These are phyloP conservation scores for Portunus trituberculatus DNA, from an alignment of 1,140 invertebrate genomes.

Conservation along the genomic window DNA sequence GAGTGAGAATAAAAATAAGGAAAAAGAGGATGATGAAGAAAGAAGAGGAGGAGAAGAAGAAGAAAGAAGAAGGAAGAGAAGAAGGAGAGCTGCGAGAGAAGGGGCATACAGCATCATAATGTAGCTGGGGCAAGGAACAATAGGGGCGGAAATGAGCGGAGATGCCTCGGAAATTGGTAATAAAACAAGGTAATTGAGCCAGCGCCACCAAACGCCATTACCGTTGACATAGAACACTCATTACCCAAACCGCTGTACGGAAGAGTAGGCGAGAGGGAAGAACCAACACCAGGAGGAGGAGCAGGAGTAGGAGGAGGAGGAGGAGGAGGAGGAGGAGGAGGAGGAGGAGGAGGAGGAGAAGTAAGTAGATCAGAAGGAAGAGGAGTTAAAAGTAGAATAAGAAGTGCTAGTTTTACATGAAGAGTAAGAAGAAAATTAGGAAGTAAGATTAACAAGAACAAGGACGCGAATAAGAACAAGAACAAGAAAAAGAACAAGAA, in stretches of 20 bases:
- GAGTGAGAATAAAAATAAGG: neutral
- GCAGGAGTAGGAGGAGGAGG: neutral
- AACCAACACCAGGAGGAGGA: neutral
- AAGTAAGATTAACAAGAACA: neutral
- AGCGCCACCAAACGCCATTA: slow-evolving; percentile 63
- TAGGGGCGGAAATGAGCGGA: slow-evolving; percentile 67
- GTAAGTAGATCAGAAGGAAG: neutral
- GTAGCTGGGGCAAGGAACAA: slow-evolving; percentile 56
- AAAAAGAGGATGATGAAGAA: neutral
- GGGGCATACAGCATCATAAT: slow-evolving; percentile 37
- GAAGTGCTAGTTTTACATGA: neutral
- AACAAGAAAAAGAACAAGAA: neutral
- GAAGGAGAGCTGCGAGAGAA: neutral
- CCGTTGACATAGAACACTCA: slow-evolving; percentile 62
- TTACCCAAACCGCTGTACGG: slow-evolving; percentile 60
- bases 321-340: neutral
- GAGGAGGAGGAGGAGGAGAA: neutral
- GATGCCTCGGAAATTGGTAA: slow-evolving; percentile 73
- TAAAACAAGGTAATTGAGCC: slow-evolving; percentile 74
- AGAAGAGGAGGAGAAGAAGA: neutral
- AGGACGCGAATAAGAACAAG: neutral
- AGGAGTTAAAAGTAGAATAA: neutral
- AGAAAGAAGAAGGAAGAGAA: neutral
- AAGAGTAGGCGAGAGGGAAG: neutral
- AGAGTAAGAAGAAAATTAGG: neutral